These are phyloP conservation scores for Pterocles gutturalis DNA, from an alignment of 2,113 vertebrate species.

Conservation along the genomic window DNA sequence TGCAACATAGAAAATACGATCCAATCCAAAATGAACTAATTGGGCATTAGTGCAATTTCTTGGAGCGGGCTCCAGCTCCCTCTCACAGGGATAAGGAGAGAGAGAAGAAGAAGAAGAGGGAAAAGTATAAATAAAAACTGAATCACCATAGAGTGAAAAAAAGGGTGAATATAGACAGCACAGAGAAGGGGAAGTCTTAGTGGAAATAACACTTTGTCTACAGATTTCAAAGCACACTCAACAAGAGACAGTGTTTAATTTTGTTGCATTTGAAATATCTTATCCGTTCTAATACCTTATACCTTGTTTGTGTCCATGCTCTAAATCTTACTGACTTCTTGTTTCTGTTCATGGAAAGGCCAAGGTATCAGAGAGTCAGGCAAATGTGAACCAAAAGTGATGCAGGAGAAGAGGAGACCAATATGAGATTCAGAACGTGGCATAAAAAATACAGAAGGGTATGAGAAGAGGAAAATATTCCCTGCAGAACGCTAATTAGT, in stretches of 20 bases:
- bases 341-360: not conserved
- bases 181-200: not conserved
- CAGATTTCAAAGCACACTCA: not conserved
- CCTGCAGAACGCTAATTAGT: not conserved
- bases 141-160: not conserved
- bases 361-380: not conserved
- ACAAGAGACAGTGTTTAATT: not conserved
- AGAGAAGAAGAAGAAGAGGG: not conserved
- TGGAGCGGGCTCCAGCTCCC: not conserved
- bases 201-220: not conserved
- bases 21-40: not conserved
- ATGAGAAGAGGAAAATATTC: not conserved
- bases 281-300: not conserved
- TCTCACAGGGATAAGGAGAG: not conserved
- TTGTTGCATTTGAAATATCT: not conserved
- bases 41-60: not conserved
- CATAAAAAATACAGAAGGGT: not conserved
- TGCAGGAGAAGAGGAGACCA: not conserved
- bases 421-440: not conserved
- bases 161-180: not conserved
- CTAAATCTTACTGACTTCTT: not conserved
- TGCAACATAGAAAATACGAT: not conserved
- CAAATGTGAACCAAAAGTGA: not conserved
- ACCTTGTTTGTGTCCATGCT: not conserved
- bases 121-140: not conserved